A percentile compares a stretch with the other conserved stretches of the same genome.
Evolutionary conservation across 2,113 vertebrate genomes (phyloP).

Genomic region (Mastomys coucha): DNA sequence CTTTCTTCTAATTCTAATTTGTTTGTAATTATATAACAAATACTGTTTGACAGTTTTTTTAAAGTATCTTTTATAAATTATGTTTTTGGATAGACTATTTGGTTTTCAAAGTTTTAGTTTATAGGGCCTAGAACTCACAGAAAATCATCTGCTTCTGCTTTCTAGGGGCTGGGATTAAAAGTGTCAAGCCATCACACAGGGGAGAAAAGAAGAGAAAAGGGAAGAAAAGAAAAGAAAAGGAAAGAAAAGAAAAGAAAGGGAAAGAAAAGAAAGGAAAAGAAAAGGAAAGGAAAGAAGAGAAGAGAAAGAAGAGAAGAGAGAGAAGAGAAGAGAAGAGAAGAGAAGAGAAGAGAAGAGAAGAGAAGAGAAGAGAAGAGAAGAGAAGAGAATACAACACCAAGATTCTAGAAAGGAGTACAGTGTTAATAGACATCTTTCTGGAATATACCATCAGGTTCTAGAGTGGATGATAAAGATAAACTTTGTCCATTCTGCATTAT

Average conservation of each 20-base stretch:
- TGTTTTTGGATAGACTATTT: neutral
- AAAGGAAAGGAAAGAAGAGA: too few species aligned
- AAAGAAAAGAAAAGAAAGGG: too few species aligned
- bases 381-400: neutral
- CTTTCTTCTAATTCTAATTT: neutral
- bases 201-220: too few species aligned
- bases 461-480: neutral
- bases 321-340: neutral
- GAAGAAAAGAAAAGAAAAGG: too few species aligned
- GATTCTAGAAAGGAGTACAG: neutral
- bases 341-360: too few species aligned
- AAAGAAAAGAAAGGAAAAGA: too few species aligned
- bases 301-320: too few species aligned
- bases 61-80: neutral
- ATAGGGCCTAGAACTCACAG: neutral
- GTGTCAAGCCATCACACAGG: neutral
- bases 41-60: neutral
- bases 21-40: neutral
- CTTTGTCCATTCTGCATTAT: neutral
- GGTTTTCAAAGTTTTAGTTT: neutral
- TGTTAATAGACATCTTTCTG: neutral
- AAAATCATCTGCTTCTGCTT: neutral
- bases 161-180: neutral
- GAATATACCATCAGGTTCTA: neutral
- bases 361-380: too few species aligned